phyloP scores from a whole-genome alignment of 2,113 vertebrate genomes.

The Thermophis baileyi region DNA sequence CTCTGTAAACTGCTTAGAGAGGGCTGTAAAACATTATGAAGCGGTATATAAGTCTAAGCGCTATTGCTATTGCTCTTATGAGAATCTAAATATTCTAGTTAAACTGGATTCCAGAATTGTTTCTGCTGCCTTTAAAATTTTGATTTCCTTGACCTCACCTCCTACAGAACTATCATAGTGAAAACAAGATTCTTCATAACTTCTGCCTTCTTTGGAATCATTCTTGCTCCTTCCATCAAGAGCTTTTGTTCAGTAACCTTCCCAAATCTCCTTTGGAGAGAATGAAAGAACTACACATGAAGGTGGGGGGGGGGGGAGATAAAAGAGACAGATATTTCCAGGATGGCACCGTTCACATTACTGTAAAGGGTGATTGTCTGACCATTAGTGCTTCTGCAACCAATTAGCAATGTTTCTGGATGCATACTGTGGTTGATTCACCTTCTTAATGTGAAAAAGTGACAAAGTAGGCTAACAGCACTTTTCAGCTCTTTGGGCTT shows the following conservation, averaged over 20 bases:
- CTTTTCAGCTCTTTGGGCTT: background rate
- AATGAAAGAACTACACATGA: background rate
- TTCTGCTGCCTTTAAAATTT: background rate
- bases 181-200: background rate
- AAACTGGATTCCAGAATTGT: background rate
- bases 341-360: background rate
- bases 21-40: too few relatives aligned
- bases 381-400: background rate
- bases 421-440: background rate
- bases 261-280: background rate
- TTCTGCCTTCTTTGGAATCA: background rate
- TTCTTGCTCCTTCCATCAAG: background rate
- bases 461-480: background rate
- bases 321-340: background rate
- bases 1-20: too few relatives aligned
- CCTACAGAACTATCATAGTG: background rate
- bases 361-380: conserved; percentile 7
- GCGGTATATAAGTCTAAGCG: background rate
- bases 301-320: too few relatives aligned
- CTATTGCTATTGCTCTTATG: background rate
- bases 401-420: background rate
- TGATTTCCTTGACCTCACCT: background rate
- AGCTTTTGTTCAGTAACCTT: background rate
- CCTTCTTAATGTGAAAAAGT: conserved; percentile 3
- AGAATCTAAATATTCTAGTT: background rate